These are phyloP conservation scores for Trichogramma pretiosum DNA, from an alignment of 1,140 invertebrate species.

Conservation along the genomic window DNA sequence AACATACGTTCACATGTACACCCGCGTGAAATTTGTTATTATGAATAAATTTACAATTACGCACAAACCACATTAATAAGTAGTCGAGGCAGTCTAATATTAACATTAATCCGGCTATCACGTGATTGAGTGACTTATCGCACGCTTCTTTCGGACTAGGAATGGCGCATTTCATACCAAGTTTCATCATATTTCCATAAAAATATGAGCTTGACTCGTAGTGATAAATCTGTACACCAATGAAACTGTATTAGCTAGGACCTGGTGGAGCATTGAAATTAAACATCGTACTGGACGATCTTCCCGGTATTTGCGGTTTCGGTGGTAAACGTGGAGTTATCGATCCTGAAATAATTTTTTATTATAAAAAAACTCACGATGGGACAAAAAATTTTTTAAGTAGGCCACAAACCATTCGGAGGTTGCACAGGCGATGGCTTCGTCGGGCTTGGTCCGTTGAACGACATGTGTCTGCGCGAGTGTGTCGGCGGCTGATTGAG, in stretches of 20 bases:
- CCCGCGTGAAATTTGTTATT: no score
- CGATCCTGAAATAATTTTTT: conserved; percentile 26
- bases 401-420: conserved; percentile 36
- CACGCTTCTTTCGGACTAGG: no score
- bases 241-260: conserved; percentile 31
- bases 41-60: no score
- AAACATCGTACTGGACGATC: conserved; percentile 42
- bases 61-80: no score
- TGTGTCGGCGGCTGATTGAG: conserved; percentile 23
- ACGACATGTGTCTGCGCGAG: conserved; percentile 38
- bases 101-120: no score
- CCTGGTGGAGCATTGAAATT: conserved; percentile 41
- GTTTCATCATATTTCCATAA: no score
- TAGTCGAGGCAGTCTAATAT: no score
- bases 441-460: conserved; percentile 42
- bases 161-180: no score
- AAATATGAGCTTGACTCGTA: no score
- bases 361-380: conserved; percentile 8
- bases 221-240: background rate
- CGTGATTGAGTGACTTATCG: no score
- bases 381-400: no score
- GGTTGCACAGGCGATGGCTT: conserved; percentile 37
- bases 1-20: no score
- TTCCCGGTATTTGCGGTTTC: conserved; percentile 38
- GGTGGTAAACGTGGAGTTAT: conserved; percentile 44